Base-by-base conservation (phyloP, 2,113 vertebrate species). In the Muscicapa adusta region DNA sequence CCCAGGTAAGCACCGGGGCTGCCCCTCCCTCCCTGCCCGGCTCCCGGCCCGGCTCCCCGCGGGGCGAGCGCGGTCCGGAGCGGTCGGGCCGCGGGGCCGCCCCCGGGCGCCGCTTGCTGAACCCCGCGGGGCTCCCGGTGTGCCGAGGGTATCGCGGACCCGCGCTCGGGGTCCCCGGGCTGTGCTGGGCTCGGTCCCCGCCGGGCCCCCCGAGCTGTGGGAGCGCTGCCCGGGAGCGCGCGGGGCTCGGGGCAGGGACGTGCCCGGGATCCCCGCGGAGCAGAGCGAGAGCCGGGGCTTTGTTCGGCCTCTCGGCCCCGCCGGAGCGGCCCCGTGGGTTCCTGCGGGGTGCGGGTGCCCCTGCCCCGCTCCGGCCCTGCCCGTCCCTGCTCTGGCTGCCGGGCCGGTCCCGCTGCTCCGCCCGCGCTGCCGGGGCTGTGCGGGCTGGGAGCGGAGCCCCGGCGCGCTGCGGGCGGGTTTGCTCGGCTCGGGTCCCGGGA, bases 401-500 rank as follows among this genome's bases (percentile, higher is more conserved):
- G 34, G 43, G 34, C 65, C 45, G 53, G 53, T 40, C 2, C 22
- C 4, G 40, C 54, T 6, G 84, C 63, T 33, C 22, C 54, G 1
- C 19, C 48, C 0, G 67, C n/a, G 56, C 56, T 45, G 72, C 31
- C 2, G 67, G 58, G 68, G 58, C 68, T 19, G 68, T 0, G 34
- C 3, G 23, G 13, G 70, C 12, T 7, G 66, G 8, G 50, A 17
- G 25, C 1, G 14, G 22, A 12, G 10, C 1, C 2, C 16, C n/a
- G 54, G 50, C 7, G 0, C 1, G 2, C 6, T 18, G 50, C 70
- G 51, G 25, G n/a, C 26, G 26, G 2, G 45, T 14, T 28, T 1
- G 57, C 9, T 42, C 15, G 0, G 10, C 40, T 68, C 68, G 0
- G 43, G 3, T 80, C 63, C 45, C 2, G 26, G 14, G 29, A 2